Evolutionary conservation across 2,797 vertebrate genomes (phyloP), one percentile per base, ranked within the genome.

Genomic region (Ceyx erithaca): DNA sequence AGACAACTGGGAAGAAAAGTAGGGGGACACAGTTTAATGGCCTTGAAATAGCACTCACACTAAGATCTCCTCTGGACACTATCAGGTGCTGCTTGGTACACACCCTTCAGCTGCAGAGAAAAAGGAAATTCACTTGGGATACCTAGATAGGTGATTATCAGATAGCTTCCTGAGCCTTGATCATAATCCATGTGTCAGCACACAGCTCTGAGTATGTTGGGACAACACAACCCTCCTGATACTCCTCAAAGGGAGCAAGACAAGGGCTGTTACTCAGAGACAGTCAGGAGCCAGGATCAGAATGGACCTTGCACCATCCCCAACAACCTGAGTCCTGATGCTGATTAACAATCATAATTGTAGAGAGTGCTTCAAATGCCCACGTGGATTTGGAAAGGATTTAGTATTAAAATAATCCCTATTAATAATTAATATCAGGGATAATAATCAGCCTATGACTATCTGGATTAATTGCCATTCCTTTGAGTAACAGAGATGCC

Each of bases 11-110:
- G 31, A n/a, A 43, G 22, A 48, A 66, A 68, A 68, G 17, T 1
- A 48, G n/a, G 41, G 17, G 2, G 10, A 5, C 0, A 1, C 4
- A 17, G 1, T 48, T 85, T 19, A 46, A 33, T 41, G 30, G 30
- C n/a, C 4, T n/a, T 37, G 63, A 17, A 75, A 14, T 1, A 28
- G 8, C 57, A 41, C 6, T 52, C 58, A 4, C n/a, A 40, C 14
- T 35, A 59, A 57, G 9, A 12, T 64, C n/a, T 68, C 58, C 49
- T 64, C 72, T 66, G 30, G n/a, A 64, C 9, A 3, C 28, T 52
- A 25, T 49, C 48, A 40, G 28, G 23, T 40, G 48, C 31, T 54
- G 13, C 41, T 30, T 51, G 37, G 31, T 31, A 46, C 12, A 16
- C 1, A 0, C 9, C n/a, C 14, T 51, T 61, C 54, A 68, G 31